Conservation (phyloP, 1,140 invertebrate species). For the Lycorma delicatula region DNA sequence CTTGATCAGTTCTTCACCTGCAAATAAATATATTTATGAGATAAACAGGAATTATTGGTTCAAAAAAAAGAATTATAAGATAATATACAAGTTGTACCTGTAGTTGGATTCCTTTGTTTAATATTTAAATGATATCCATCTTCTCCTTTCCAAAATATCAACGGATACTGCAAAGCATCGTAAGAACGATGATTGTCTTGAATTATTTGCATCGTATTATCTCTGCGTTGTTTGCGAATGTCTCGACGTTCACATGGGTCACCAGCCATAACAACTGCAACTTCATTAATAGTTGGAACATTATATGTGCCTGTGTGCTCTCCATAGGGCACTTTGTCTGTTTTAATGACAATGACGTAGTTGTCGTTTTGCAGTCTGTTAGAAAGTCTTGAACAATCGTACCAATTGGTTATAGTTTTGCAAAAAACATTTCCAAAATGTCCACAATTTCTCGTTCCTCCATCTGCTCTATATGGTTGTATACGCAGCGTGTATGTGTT, state of each 20-base stretch:
- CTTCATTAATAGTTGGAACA: constrained; percentile 28
- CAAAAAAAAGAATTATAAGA: too few relatives aligned
- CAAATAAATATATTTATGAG: too few relatives aligned
- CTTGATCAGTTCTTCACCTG: constrained; percentile 21
- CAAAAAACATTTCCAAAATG: too few relatives aligned
- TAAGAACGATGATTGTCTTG: constrained; percentile 18
- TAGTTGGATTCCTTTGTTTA: constrained; percentile 32
- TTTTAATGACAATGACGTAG: constrained; percentile 17
- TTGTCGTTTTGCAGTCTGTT: too few relatives aligned
- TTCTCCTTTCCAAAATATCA: constrained; percentile 37
- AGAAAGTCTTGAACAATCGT: too few relatives aligned
- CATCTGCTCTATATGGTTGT: too few relatives aligned
- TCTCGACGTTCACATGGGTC: constrained; percentile 10
- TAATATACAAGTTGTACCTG: too few relatives aligned
- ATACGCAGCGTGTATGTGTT: too few relatives aligned
- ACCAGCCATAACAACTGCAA: constrained; percentile 27
- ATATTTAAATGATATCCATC: constrained; percentile 35
- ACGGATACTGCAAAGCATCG: neutral
- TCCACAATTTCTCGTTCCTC: too few relatives aligned
- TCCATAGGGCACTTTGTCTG: constrained; percentile 25
- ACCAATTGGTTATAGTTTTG: too few relatives aligned
- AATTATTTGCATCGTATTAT: constrained; percentile 16
- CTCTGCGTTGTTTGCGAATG: neutral
- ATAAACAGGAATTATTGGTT: too few relatives aligned
- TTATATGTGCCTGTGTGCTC: constrained; percentile 27